Base-by-base conservation (phyloP, 2,888 invertebrate species). In the Mimas tiliae region DNA sequence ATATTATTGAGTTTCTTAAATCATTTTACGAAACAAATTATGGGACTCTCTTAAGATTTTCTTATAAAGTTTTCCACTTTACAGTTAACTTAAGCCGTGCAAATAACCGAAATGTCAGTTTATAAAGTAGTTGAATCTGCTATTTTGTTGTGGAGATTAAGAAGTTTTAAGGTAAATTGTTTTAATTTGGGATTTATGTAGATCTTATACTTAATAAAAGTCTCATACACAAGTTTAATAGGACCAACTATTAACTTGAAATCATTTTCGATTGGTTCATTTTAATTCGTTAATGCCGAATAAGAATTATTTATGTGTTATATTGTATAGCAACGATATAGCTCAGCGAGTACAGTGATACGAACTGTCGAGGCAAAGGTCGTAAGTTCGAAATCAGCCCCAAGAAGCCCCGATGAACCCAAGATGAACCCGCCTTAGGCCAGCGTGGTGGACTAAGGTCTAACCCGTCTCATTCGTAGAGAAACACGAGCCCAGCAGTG, bases 91-190 rank as follows among this genome's bases (percentile, higher is more conserved):
- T 9, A n/a, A 52, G 51, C 21, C 16, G 47, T 42, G 27, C 21
- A 33, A 27, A 45, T 45, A 42, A 45, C 52, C 64, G 9, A 53
- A 64, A 53, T 51, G 64, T 34, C 42, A 64, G 27, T 64, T 45
- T 64, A 27, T 11, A 19, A 53, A 53, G 64, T 16, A 45, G 51
- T 53, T 64, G 45, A 64, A 53, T 42, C 42, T 58, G 42, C 12
- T 19, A 33, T 47, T 53, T 45, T 63, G 63, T 63, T 64, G 53
- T 47, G 33, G 53, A 34, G 47, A 53, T 21, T 53, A 34, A 34
- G 42, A 45, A 47, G 19, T 45, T 45, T 53, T 64, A 16, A 55
- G 33, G 33, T 53, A 45, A 45, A 64, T 45, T 14, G 52, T 14
- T 64, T 47, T 64, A 21, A 52, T 52, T 64, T 16, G 6, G 16